Percentiles rank a stretch among this genome's conserved stretches.
Evolutionary conservation across 2,888 invertebrate genomes (phyloP).

Genomic region (Agrotis ipsilon): DNA sequence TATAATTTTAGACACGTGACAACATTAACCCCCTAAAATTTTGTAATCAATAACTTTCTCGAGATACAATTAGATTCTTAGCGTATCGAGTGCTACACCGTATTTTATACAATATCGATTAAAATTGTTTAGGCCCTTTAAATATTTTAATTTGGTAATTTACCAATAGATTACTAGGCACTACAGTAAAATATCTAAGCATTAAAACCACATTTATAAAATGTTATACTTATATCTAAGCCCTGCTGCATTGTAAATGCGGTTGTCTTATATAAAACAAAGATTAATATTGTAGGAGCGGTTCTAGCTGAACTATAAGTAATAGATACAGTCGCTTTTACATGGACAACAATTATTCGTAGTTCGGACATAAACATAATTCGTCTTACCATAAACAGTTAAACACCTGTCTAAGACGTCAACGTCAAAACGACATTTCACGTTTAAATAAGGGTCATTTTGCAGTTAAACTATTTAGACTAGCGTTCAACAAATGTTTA

Average conservation of each 20-base stretch:
- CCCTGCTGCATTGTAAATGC: conserved; percentile 55
- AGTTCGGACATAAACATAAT: background rate
- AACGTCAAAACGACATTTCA: too few species aligned
- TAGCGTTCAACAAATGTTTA: too few species aligned
- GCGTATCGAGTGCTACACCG: background rate
- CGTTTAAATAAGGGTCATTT: too few species aligned
- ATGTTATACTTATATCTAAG: conserved; percentile 29
- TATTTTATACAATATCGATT: background rate
- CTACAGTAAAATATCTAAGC: conserved; percentile 48
- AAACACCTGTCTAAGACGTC: too few species aligned
- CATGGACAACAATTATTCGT: too few species aligned
- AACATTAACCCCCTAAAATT: conserved; percentile 1
- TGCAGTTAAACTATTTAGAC: too few species aligned
- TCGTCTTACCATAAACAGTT: too few species aligned
- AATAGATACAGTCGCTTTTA: accelerated
- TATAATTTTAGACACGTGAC: conserved; percentile 17
- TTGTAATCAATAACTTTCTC: conserved; percentile 1
- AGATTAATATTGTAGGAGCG: background rate
- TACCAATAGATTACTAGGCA: conserved; percentile 5
- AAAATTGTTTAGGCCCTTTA: conserved; percentile 4
- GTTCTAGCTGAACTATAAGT: background rate
- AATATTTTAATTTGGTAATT: conserved; percentile 7
- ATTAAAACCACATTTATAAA: conserved; percentile 43
- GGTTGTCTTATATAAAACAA: conserved; percentile 27
- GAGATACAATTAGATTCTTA: conserved; percentile 13